These are phyloP conservation scores for Gobionotothen gibberifrons DNA, from an alignment of 2,797 vertebrate genomes.

Conservation along the genomic window DNA sequence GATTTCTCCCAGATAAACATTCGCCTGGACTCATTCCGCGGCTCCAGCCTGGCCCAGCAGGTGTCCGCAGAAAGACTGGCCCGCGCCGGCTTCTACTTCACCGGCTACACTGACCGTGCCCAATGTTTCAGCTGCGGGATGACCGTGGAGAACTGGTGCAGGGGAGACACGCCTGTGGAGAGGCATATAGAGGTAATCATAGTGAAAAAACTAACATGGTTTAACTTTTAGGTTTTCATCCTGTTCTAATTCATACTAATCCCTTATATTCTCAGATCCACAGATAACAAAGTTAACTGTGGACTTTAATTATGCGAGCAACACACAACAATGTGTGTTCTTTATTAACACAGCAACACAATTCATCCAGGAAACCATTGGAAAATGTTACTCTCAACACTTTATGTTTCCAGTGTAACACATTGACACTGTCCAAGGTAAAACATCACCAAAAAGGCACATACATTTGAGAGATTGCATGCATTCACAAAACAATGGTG, in stretches of 20 bases:
- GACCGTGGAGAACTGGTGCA: constrained; percentile 89
- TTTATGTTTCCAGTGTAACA: no score
- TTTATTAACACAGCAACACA: no score
- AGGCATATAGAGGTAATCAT: constrained; percentile 84
- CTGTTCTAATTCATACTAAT: neutral
- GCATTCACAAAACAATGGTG: no score
- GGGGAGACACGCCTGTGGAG: constrained; percentile 86
- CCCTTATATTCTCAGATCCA: no score
- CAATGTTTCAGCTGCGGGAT: constrained; percentile 90
- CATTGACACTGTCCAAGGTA: no score
- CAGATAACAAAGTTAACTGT: no score
- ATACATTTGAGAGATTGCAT: no score
- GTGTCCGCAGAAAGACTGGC: constrained; percentile 86
- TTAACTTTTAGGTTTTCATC: neutral
- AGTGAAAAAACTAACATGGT: neutral
- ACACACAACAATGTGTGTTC: no score
- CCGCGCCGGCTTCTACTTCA: constrained; percentile 92
- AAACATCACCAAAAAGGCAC: no score
- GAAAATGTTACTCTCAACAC: no score
- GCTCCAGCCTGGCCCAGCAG: constrained; percentile 82
- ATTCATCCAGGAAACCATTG: no score
- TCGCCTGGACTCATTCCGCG: constrained; percentile 86
- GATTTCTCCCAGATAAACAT: constrained; percentile 83
- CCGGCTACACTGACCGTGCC: constrained; percentile 89
- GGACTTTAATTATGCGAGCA: no score